These are phyloP conservation scores for Brachyopa scutellaris DNA, from an alignment of 2,888 invertebrate species.

Conservation along the genomic window DNA sequence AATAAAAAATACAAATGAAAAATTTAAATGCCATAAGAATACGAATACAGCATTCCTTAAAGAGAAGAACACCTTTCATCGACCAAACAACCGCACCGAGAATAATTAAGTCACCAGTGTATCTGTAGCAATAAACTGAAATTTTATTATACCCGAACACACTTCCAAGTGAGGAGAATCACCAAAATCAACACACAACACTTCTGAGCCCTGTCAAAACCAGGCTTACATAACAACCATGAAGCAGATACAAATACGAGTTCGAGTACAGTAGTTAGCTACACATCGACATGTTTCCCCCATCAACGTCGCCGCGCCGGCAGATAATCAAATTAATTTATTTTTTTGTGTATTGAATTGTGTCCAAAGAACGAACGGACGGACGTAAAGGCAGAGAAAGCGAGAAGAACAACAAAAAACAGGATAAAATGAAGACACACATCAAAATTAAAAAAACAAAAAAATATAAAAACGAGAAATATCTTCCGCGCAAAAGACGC, in stretches of 20 bases:
- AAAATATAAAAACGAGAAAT: slow-evolving; percentile 12
- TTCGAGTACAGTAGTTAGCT: not conserved
- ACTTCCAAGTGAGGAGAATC: not conserved
- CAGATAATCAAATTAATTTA: slow-evolving; percentile 41
- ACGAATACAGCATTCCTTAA: not conserved
- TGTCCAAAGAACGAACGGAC: slow-evolving; percentile 12
- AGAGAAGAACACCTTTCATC: too few species aligned
- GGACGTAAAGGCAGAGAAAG: not conserved
- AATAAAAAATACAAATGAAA: not conserved
- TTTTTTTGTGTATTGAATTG: slow-evolving; percentile 31
- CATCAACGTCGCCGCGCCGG: slow-evolving; percentile 24
- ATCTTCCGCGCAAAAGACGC: slow-evolving; percentile 21
- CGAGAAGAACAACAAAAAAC: slow-evolving; percentile 21
- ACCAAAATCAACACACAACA: slow-evolving; percentile 8
- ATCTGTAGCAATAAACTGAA: slow-evolving; percentile 1
- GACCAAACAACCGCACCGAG: not conserved
- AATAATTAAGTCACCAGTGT: slow-evolving; percentile 15
- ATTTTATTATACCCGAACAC: not conserved
- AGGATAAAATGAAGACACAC: slow-evolving; percentile 28
- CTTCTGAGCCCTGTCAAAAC: not conserved
- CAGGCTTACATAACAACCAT: slow-evolving; percentile 32
- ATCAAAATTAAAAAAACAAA: slow-evolving; percentile 24
- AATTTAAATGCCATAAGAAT: not conserved
- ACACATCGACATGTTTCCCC: slow-evolving; percentile 25
- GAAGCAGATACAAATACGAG: too few species aligned